phyloP scores from a whole-genome alignment of 2,113 vertebrate genomes.

The Cromileptes altivelis region DNA sequence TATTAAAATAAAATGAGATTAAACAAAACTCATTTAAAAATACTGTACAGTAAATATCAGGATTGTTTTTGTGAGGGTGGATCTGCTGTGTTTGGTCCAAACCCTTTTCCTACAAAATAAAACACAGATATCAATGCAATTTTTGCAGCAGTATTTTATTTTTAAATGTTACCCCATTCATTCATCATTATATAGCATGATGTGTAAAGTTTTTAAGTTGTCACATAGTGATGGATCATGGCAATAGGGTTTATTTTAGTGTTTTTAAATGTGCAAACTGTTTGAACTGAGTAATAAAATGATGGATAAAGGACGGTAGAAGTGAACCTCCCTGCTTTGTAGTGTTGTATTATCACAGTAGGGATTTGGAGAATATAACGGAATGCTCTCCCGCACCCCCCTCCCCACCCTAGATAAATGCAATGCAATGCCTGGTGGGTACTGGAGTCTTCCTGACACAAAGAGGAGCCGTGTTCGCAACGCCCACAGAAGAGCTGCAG shows the following conservation, averaged over 20 bases:
- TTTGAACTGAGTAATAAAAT: not conserved
- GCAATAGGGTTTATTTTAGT: not conserved
- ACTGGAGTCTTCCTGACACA: constrained; percentile 71
- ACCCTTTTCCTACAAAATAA: no score
- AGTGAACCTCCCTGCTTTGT: no score
- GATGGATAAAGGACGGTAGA: no score
- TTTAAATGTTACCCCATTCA: not conserved
- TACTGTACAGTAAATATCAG: not conserved
- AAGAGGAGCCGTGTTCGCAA: constrained; percentile 24
- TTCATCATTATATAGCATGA: not conserved
- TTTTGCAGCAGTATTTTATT: not conserved
- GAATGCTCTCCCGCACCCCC: constrained; percentile 24
- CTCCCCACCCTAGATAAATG: constrained; percentile 25
- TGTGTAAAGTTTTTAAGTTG: not conserved
- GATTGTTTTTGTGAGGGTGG: not conserved
- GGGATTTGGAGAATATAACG: constrained; percentile 50
- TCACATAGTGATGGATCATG: not conserved
- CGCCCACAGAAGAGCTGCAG: constrained; percentile 44
- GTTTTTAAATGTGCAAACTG: not conserved
- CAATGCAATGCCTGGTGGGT: constrained; percentile 72
- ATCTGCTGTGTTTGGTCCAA: no score
- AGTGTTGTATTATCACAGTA: not conserved
- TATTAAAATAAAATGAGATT: not conserved
- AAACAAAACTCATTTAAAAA: not conserved
- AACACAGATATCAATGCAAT: no score